Percentiles rank a stretch among this genome's conserved stretches.
Conservation (phyloP, 2,113 vertebrate species). For the Gallinago undulata region DNA sequence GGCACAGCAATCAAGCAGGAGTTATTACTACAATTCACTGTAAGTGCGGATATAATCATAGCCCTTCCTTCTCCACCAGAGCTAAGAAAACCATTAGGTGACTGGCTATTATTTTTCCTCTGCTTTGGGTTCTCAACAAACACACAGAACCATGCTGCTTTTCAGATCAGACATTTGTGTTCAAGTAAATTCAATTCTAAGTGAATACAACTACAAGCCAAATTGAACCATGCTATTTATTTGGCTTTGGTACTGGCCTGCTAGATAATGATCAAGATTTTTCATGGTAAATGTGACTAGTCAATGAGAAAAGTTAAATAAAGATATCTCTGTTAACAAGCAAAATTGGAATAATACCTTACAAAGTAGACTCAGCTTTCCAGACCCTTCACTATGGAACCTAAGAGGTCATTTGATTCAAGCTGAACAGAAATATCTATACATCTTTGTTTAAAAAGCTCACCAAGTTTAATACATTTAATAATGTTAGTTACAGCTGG, state of each 20-base stretch:
- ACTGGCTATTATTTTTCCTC: background rate
- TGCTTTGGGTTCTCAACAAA: constrained; percentile 2
- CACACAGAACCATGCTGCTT: background rate
- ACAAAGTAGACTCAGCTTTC: background rate
- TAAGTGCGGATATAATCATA: constrained; percentile 26
- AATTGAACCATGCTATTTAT: background rate
- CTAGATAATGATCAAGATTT: constrained; percentile 1
- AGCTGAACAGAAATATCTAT: background rate
- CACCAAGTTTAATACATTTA: background rate
- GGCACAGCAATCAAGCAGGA: background rate
- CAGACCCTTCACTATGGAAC: background rate
- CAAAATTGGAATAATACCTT: constrained; percentile 33
- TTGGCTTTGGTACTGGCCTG: background rate
- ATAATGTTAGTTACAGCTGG: background rate
- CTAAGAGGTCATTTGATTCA: background rate
- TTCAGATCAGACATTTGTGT: background rate
- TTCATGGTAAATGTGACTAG: constrained; percentile 2
- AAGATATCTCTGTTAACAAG: constrained; percentile 9
- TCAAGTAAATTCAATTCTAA: background rate
- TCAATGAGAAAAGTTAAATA: constrained; percentile 48
- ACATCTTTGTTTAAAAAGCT: background rate
- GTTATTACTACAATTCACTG: constrained; percentile 8
- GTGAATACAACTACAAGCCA: background rate
- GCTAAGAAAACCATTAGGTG: constrained; percentile 13
- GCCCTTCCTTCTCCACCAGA: background rate